Base-by-base conservation (phyloP, 2,888 invertebrate genomes). In the Drosophila limbata region DNA sequence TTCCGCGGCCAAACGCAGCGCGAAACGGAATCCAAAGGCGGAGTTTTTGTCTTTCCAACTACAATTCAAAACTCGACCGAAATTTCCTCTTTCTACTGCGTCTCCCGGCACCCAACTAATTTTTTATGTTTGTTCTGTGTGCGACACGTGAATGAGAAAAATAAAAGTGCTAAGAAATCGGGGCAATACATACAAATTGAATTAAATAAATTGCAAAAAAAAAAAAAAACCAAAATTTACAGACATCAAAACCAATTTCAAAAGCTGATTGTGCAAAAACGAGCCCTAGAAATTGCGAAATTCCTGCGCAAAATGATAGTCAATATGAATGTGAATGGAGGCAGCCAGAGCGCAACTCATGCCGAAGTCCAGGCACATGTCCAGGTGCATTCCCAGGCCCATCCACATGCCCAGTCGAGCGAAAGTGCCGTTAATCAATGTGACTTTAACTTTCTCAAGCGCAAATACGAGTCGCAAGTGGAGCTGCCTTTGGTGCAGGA, bases 381-480 rank as follows among this genome's bases (percentile, higher is more conserved):
- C 17, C 50, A 33, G 11, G 13, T 37, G 13, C 51, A 47, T 5
- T 3, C 21, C 2, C 50, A 50, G 13, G n/a, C 39, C 1, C 52
- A 39, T 50, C 1, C 50, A 1, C 50, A 50, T 2, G 1, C 40
- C 1, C 40, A 40, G 17, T 2, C 31, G 1, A 73, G 61, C 42
- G 66, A 66, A 50, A 73, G 56, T 39, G 45, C 42, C 10, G 60
- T 13, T 25, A 81, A 76, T 73, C 55, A 85, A 40, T 83, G 89
- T 56, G 91, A 91, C 25, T 92, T 85, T 63, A 91, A 86, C 64
- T 92, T 88, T 63, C 76, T 92, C 5, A 92, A 92, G 74, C 89
- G 92, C 6, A 92, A 92, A 79, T 86, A 73, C 51, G 85, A 83
- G 9, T 33, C 78, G 4, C 72, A 79, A 0, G 44, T 69, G 63